Percentiles rank a stretch among this genome's conserved stretches.
Evolutionary conservation across 2,797 vertebrate genomes (phyloP).

Genomic region (Enteromius mattozi): DNA sequence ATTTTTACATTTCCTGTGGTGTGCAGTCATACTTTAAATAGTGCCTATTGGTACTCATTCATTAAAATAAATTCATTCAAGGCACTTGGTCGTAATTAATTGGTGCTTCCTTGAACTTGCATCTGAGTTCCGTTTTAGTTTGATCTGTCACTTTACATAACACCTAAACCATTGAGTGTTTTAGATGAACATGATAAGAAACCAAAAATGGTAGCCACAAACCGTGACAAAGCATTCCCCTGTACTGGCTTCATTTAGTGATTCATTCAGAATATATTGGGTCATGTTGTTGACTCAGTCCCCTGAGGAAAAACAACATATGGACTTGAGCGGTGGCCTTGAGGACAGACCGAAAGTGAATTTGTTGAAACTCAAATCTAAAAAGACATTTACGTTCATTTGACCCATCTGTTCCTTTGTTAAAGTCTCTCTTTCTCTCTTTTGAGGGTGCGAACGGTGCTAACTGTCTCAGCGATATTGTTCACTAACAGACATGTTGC

Average conservation of each 20-base stretch:
- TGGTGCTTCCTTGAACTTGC: not conserved
- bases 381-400: slow-evolving; percentile 25
- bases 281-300: slow-evolving; percentile 31
- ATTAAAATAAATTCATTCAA: not conserved
- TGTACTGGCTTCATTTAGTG: slow-evolving; percentile 23
- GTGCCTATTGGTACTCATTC: too few relatives aligned
- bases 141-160: not conserved
- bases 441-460: not conserved
- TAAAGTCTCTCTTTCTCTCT: slow-evolving; percentile 10
- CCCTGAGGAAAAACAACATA: slow-evolving; percentile 1
- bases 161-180: not conserved
- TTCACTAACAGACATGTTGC: slow-evolving; percentile 47
- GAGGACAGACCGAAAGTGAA: not conserved
- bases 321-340: slow-evolving; percentile 11
- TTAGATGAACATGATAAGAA: slow-evolving; percentile 8
- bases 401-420: slow-evolving; percentile 31
- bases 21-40: too few relatives aligned
- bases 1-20: too few relatives aligned
- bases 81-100: not conserved
- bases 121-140: not conserved
- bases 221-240: slow-evolving; percentile 21
- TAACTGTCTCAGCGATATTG: slow-evolving; percentile 22
- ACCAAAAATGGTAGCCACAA: not conserved
- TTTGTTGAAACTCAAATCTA: slow-evolving; percentile 14
- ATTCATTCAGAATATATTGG: slow-evolving; percentile 40